Evolutionary conservation across 2,113 vertebrate species (phyloP).

Genomic region (Noctilio leporinus): DNA sequence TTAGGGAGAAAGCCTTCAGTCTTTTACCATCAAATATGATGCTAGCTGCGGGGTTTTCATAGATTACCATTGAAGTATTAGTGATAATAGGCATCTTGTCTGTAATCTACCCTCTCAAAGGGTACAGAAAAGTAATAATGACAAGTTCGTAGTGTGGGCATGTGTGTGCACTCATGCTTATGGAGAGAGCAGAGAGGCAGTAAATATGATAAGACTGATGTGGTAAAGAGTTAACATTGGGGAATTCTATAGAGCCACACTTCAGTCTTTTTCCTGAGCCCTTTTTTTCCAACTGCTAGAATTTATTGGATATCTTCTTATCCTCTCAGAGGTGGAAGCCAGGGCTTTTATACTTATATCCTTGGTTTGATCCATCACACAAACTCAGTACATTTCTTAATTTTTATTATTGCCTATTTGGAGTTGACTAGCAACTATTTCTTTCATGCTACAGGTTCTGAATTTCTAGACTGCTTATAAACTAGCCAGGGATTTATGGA

Average conservation of each 20-base stretch:
- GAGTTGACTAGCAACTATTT: neutral
- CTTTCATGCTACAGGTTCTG: neutral
- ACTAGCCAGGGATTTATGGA: neutral
- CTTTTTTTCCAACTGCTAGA: neutral
- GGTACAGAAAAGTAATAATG: neutral
- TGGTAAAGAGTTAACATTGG: neutral
- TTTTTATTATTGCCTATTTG: neutral
- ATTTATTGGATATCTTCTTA: neutral
- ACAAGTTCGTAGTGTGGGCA: neutral
- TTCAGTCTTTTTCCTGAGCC: neutral
- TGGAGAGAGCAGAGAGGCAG: neutral
- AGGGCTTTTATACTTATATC: neutral
- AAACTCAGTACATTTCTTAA: neutral
- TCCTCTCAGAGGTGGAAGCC: neutral
- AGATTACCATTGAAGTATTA: neutral
- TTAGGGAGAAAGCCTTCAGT: neutral
- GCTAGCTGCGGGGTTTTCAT: neutral
- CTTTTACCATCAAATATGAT: neutral
- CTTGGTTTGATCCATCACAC: neutral
- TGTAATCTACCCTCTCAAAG: neutral
- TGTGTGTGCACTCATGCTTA: neutral
- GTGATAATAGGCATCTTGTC: neutral
- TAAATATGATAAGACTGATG: neutral
- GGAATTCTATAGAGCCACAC: neutral
- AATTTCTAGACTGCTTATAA: neutral